Conservation (phyloP, 1,140 invertebrate genomes). For the Sycophila sp. region DNA sequence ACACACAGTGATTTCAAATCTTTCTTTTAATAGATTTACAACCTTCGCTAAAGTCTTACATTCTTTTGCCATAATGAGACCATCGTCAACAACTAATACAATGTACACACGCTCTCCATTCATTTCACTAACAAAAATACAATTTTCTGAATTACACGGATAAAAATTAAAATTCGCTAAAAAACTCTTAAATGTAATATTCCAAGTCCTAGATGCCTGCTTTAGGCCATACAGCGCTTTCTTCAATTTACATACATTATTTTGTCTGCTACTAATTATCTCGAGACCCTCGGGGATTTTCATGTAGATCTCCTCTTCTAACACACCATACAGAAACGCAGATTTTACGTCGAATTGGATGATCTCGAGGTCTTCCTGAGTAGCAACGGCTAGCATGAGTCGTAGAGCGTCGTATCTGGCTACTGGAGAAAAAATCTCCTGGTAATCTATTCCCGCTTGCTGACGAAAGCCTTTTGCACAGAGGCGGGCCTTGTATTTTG, state of each 20-base stretch:
- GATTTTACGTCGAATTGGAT: slow-evolving; percentile 55
- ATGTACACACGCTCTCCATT: not conserved
- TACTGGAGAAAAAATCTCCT: slow-evolving; percentile 50
- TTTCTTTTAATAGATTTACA: not conserved
- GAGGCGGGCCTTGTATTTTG: slow-evolving; percentile 45
- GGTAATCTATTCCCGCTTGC: slow-evolving; percentile 45
- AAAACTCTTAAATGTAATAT: slow-evolving; percentile 6
- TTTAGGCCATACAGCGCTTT: no score
- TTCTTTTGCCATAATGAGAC: not conserved
- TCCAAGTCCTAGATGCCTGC: slow-evolving; percentile 25
- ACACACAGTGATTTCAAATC: not conserved
- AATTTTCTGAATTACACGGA: slow-evolving; percentile 22
- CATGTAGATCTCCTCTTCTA: slow-evolving; percentile 55
- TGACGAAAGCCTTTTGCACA: slow-evolving; percentile 47
- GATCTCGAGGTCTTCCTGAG: slow-evolving; percentile 41
- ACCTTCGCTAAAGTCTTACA: not conserved
- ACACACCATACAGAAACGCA: slow-evolving; percentile 56
- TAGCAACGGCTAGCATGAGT: slow-evolving; percentile 47
- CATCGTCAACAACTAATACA: not conserved
- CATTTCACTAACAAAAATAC: slow-evolving; percentile 25
- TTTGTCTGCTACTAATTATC: not conserved
- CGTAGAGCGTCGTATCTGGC: slow-evolving; percentile 44
- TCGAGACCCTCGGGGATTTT: slow-evolving; percentile 48
- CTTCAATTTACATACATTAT: slow-evolving; percentile 35
- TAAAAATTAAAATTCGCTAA: not conserved